phyloP scores from a whole-genome alignment of 2,797 vertebrate species.

The Gymnoscopelus microlampas region DNA sequence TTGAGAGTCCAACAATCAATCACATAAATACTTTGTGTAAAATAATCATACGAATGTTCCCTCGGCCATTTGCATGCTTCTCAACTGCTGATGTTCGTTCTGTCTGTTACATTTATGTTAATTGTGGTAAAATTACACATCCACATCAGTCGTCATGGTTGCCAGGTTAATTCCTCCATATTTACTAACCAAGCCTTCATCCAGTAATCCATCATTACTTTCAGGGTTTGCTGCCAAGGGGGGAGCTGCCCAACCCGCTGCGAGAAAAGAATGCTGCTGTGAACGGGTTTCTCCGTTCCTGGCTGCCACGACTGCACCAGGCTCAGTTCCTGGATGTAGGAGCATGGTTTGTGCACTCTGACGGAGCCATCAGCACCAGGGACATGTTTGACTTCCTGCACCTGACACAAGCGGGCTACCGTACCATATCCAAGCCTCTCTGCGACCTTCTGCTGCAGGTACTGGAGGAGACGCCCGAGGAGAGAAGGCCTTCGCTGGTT shows the following conservation, averaged over 20 bases:
- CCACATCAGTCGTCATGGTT: too few species aligned
- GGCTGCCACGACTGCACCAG: slow-evolving; percentile 86
- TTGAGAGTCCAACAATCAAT: too few species aligned
- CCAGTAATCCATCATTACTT: background rate
- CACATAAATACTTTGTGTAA: too few species aligned
- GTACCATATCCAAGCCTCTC: slow-evolving; percentile 89
- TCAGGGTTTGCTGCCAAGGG: slow-evolving; percentile 94
- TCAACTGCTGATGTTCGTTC: too few species aligned
- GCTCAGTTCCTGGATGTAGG: slow-evolving; percentile 91
- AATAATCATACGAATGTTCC: too few species aligned
- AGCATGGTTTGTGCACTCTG: slow-evolving; percentile 90
- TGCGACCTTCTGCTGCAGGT: slow-evolving; percentile 97
- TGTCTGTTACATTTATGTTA: too few species aligned
- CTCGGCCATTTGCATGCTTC: too few species aligned
- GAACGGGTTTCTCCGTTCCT: slow-evolving; percentile 87
- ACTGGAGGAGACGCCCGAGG: slow-evolving; percentile 94
- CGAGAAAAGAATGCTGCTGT: slow-evolving; percentile 92
- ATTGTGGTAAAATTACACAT: too few species aligned
- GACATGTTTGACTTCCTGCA: slow-evolving; percentile 99
- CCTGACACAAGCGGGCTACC: slow-evolving; percentile 90
- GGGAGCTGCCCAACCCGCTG: slow-evolving; percentile 93
- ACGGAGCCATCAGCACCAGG: slow-evolving; percentile 90
- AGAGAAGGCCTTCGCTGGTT: slow-evolving; percentile 91
- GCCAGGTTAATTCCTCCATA: too few species aligned
- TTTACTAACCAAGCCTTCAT: too few species aligned